A percentile compares a stretch with the other conserved stretches of the same genome.
These are phyloP conservation scores for Menura novaehollandiae DNA, from an alignment of 2,113 vertebrate genomes.

Conservation along the genomic window DNA sequence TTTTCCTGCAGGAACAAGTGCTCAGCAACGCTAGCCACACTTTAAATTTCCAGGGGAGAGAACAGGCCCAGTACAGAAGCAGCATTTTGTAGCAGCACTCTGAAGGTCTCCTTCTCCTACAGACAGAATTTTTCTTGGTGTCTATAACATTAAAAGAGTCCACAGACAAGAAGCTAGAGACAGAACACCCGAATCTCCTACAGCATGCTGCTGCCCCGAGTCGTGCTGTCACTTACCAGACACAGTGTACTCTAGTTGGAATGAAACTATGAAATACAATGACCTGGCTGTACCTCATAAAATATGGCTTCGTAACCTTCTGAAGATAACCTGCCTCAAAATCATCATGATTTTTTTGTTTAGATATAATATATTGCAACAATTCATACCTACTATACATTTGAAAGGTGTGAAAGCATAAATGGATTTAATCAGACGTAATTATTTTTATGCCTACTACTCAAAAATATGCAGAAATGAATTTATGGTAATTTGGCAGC, in stretches of 20 bases:
- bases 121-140: not conserved
- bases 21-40: not conserved
- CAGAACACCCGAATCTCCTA: not conserved
- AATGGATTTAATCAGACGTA: conserved; percentile 73
- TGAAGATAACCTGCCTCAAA: conserved; percentile 18
- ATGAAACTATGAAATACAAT: conserved; percentile 25
- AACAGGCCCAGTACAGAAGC: not conserved
- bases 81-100: not conserved
- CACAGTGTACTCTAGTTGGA: not conserved
- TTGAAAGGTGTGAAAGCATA: conserved; percentile 65
- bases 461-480: conserved; percentile 71
- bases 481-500: conserved; percentile 75
- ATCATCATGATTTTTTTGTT: conserved; percentile 56
- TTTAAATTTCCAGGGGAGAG: not conserved
- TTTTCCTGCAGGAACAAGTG: not conserved
- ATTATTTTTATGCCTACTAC: conserved; percentile 72
- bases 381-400: conserved; percentile 64
- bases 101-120: not conserved
- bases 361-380: conserved; percentile 19
- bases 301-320: conserved; percentile 4
- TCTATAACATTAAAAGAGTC: not conserved
- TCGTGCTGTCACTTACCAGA: not conserved
- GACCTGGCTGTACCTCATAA: not conserved
- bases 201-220: not conserved
- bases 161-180: not conserved